A percentile compares a stretch with the other conserved stretches of the same genome.
These are phyloP conservation scores for Ramazzottius varieornatus DNA, from an alignment of 2,888 invertebrate species.

Conservation along the genomic window DNA sequence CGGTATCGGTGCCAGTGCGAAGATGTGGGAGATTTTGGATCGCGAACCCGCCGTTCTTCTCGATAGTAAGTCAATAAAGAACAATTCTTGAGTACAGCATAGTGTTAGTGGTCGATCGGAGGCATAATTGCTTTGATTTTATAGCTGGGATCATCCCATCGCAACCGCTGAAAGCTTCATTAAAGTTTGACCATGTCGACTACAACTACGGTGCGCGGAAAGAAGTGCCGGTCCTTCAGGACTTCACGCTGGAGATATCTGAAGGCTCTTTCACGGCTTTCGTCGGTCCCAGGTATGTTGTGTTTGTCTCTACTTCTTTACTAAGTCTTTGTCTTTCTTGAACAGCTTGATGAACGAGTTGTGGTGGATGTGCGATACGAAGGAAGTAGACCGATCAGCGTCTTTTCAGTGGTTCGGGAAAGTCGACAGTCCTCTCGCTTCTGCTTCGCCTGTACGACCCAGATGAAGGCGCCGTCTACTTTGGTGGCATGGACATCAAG, in stretches of 20 bases:
- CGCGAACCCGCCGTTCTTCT: conserved; percentile 46
- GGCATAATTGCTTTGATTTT: background rate
- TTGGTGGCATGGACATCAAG: conserved; percentile 50
- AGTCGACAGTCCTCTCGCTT: conserved; percentile 62
- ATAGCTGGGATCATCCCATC: background rate
- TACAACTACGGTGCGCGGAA: conserved; percentile 44
- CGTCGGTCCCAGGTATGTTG: conserved; percentile 37
- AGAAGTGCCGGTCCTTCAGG: conserved; percentile 33
- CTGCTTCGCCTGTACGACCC: conserved; percentile 68
- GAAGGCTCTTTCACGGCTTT: conserved; percentile 48
- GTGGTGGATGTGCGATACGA: no score
- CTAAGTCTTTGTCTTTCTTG: no score
- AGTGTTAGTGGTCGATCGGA: no score
- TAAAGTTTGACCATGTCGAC: conserved; percentile 42
- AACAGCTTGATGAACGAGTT: no score
- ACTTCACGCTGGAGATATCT: conserved; percentile 37
- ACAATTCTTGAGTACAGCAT: background rate
- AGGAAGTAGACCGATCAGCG: no score
- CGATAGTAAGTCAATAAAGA: conserved; percentile 26
- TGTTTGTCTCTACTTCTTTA: background rate
- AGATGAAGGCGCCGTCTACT: conserved; percentile 28
- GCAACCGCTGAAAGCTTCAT: background rate
- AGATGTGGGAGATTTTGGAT: conserved; percentile 69
- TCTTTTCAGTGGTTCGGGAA: conserved; percentile 57
- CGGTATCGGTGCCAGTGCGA: conserved; percentile 63